Base-by-base conservation (phyloP, 92 coral and sea anemone species). In the Phenganax subtilis region DNA sequence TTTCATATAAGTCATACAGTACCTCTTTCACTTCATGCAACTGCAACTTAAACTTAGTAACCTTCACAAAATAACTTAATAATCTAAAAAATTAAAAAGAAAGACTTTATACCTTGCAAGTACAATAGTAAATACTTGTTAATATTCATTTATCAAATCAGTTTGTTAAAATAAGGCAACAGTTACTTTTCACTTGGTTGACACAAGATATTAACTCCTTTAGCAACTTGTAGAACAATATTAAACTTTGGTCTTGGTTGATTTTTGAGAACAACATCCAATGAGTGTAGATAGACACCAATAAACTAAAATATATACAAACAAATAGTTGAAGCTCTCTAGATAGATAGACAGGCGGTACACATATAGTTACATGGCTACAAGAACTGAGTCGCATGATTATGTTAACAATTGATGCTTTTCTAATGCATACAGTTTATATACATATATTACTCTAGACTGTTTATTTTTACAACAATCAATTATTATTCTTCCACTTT, bases 11-110 rank as follows among this genome's bases (percentile, higher is more conserved):
- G 47, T 37, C 47, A 37, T 7, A 27, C 54, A 8, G 63, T 16
- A 79, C 83, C 83, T 79, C 83, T 12, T 79, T 79, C 9, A 52
- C 63, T 65, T 79, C 74, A 65, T 79, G 83, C 31, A 79, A 79
- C 51, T 60, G 60, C n/a, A 62, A 79, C 8, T 51, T 51, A 79
- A 47, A 65, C 54, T 79, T 79, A 44, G 83, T 79, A 10, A 62
- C 51, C 12, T 20, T 51, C 52, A 64, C 69, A 28, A 73, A 79
- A 25, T 29, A 79, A 51, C 9, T 51, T 51, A 79, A 29, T 63
- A 79, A 64, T 9, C 83, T 79, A 54, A 54, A 76, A 76, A 3
- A 12, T 10, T 8, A n/a, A 9, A 2, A 60, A 31, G n/a, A 58
- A 77, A 57, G 12, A 25, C 25, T 66, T 14, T 7, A 20, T 20